phyloP scores from a whole-genome alignment of 2,797 vertebrate species.

The Cossypha heuglini region DNA sequence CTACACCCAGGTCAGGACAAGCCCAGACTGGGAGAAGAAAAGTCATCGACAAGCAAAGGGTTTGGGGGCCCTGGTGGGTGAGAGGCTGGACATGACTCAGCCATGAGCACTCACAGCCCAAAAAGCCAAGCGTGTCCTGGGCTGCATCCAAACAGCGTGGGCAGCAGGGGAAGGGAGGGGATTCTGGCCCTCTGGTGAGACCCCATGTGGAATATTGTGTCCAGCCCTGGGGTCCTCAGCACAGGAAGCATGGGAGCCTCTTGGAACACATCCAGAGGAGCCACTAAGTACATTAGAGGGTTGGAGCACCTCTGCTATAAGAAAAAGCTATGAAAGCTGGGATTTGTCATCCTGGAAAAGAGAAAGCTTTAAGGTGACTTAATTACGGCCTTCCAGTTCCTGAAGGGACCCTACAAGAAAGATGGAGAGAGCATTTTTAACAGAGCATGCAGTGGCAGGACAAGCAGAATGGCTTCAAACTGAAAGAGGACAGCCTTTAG shows the following conservation, averaged over 20 bases:
- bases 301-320: not conserved
- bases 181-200: not conserved
- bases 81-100: not conserved
- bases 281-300: not conserved
- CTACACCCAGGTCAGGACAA: too few species aligned
- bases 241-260: not conserved
- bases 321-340: not conserved
- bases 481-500: not conserved
- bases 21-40: not conserved
- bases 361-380: not conserved
- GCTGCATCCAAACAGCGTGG: accelerated
- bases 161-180: not conserved
- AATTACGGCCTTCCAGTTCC: not conserved
- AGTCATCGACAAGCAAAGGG: not conserved
- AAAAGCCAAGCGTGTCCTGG: accelerated
- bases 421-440: not conserved
- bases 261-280: not conserved
- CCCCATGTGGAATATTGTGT: too few species aligned
- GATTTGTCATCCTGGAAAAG: not conserved
- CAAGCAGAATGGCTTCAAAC: not conserved
- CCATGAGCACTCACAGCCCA: not conserved
- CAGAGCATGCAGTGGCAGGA: not conserved
- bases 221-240: not conserved
- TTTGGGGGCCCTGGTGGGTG: accelerated
- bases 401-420: not conserved